Percentiles rank a stretch among this genome's conserved stretches.
phyloP scores from a whole-genome alignment of 2,113 vertebrate species.

The Climacteris rufus region DNA sequence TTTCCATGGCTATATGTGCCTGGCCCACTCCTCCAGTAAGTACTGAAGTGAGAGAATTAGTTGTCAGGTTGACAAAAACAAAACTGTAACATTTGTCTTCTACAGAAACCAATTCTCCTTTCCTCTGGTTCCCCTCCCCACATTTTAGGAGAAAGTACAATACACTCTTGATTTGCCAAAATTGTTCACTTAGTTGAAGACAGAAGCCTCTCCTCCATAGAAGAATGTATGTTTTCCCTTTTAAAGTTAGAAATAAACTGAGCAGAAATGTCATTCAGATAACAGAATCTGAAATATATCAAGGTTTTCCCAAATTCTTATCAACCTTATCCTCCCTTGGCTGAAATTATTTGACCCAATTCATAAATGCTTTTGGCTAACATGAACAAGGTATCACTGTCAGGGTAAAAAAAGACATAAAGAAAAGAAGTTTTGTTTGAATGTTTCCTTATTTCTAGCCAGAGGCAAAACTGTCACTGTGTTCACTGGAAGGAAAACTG shows the following conservation, averaged over 20 bases:
- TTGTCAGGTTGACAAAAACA: background rate
- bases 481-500: background rate
- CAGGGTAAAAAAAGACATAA: background rate
- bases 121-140: background rate
- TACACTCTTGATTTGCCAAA: background rate
- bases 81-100: background rate
- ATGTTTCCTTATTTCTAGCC: conserved; percentile 1
- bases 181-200: background rate
- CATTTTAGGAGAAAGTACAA: background rate
- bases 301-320: conserved; percentile 9
- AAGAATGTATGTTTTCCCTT: background rate
- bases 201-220: background rate
- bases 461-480: background rate
- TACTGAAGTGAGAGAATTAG: background rate
- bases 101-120: background rate
- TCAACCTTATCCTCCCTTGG: background rate
- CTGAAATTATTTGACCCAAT: conserved; percentile 25
- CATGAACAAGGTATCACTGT: background rate
- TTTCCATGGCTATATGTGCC: background rate
- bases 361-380: background rate
- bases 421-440: conserved; percentile 14
- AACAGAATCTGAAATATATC: conserved; percentile 19
- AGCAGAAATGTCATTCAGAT: conserved; percentile 1
- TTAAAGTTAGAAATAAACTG: background rate
- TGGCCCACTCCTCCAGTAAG: background rate